Percentiles rank a stretch among this genome's conserved stretches.
phyloP scores from a whole-genome alignment of 1,140 invertebrate species.

The Arion vulgaris region DNA sequence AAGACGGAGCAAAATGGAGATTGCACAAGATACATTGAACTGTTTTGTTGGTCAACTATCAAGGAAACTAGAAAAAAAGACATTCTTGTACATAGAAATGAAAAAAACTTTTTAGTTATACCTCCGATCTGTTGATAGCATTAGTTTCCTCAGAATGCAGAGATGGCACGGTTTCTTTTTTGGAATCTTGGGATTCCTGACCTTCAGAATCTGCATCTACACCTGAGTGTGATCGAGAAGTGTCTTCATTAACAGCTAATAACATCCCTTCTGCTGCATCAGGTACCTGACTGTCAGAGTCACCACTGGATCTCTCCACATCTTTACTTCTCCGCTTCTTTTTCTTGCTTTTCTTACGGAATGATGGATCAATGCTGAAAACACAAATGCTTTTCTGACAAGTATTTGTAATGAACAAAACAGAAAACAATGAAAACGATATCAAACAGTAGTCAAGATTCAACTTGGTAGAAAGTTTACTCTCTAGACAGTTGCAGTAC shows the following conservation, averaged over 20 bases:
- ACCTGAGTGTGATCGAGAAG: slow-evolving; percentile 55
- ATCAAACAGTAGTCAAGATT: no score
- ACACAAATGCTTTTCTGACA: neutral
- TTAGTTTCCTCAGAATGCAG: neutral
- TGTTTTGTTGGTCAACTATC: no score
- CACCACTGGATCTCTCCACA: slow-evolving; percentile 66
- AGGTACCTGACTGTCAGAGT: slow-evolving; percentile 66
- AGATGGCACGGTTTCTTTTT: slow-evolving; percentile 7
- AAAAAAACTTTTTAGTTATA: neutral
- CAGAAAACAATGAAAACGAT: no score
- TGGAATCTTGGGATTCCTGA: slow-evolving; percentile 52
- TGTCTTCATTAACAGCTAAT: neutral
- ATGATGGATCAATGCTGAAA: slow-evolving; percentile 51
- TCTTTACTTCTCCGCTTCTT: slow-evolving; percentile 62
- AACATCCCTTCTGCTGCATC: slow-evolving; percentile 40
- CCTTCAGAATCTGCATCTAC: slow-evolving; percentile 67
- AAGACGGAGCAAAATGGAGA: no score
- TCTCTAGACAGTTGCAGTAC: no score
- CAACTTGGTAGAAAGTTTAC: no score
- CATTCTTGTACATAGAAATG: no score
- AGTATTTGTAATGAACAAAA: no score
- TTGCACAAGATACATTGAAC: no score
- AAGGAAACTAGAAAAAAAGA: no score
- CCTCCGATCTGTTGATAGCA: neutral
- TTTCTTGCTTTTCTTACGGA: slow-evolving; percentile 65